Base-by-base conservation (phyloP, 2,888 invertebrate genomes). In the Calliphora vomitoria region DNA sequence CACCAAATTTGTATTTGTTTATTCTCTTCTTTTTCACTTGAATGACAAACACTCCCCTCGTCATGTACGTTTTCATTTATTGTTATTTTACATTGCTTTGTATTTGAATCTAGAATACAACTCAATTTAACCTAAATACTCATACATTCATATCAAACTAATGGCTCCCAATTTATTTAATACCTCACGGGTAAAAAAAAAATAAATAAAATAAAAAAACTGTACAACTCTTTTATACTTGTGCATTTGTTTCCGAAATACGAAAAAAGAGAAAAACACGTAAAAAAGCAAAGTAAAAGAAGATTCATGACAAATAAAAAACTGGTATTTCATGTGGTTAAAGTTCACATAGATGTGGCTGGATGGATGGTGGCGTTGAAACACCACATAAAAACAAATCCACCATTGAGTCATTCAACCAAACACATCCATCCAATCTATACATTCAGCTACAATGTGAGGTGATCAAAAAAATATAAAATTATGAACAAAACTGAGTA, bases 151-250 rank as follows among this genome's bases (percentile, higher is more conserved):
- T 53, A 81, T 76, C 64, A 41, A 76, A 71, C 79, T 87, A 87
- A 87, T 87, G 72, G 72, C 66, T 81, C 66, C 76, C 83, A 87
- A 83, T 87, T 84, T 84, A 74, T 79, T 72, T 79, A 79, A 84
- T 79, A 79, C 50, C 72, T 60, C 58, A 38, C 47, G 84, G 71
- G 71, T 50, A 38, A 38, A 50, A 62, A 60, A 15, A 15, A 13
- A 31, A 25, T 13, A 44, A n/a, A 25, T 10, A 44, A 41, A 75
- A 31, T 41, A 13, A 25, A 62, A 53, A 38, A 55, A 6, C 35
- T 35, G 38, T 47, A 55, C 71, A 41, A 31, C 35, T 38, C 44
- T n/a, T 50, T 76, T 2, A 4, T 44, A 5, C 55, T 11, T 58
- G 31, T 18, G 11, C 66, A 44, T 58, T 62, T 71, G 0, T 20